Evolutionary conservation across 2,113 vertebrate genomes (phyloP).

Genomic region (Diphyllodes magnificus): DNA sequence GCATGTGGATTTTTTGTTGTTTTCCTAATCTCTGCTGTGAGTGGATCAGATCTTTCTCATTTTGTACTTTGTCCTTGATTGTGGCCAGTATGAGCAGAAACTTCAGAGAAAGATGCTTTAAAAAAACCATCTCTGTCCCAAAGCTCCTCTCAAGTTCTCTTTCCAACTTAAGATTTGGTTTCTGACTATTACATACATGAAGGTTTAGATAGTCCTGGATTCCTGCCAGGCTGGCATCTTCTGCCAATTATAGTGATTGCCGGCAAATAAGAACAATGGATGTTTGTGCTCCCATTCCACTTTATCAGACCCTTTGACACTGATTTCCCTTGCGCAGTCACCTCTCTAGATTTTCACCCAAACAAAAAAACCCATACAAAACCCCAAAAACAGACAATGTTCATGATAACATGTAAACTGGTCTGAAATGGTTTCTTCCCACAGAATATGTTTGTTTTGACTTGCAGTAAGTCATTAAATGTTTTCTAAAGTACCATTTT

Average conservation of each 20-base stretch:
- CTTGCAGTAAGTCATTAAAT: not conserved
- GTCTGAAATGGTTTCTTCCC: not conserved
- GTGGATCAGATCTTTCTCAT: not conserved
- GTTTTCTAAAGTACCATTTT: not conserved
- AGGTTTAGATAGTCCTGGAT: not conserved
- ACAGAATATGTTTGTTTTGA: not conserved
- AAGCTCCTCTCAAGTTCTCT: not conserved
- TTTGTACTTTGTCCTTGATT: not conserved
- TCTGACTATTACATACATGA: accelerated
- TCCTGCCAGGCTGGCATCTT: not conserved
- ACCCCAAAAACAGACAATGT: accelerated
- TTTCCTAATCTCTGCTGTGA: not conserved
- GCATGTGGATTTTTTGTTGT: not conserved
- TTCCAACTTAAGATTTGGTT: not conserved
- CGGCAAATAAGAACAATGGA: not conserved
- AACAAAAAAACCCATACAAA: not conserved
- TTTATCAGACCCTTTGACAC: not conserved
- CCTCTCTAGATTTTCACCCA: not conserved
- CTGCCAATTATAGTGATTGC: not conserved
- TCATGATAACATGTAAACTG: not conserved
- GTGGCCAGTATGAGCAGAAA: not conserved
- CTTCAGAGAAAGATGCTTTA: not conserved
- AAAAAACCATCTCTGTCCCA: not conserved
- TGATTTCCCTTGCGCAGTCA: not conserved
- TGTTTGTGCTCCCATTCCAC: not conserved